phyloP scores from a whole-genome alignment of 2,797 vertebrate species.

The Momotus momota region DNA sequence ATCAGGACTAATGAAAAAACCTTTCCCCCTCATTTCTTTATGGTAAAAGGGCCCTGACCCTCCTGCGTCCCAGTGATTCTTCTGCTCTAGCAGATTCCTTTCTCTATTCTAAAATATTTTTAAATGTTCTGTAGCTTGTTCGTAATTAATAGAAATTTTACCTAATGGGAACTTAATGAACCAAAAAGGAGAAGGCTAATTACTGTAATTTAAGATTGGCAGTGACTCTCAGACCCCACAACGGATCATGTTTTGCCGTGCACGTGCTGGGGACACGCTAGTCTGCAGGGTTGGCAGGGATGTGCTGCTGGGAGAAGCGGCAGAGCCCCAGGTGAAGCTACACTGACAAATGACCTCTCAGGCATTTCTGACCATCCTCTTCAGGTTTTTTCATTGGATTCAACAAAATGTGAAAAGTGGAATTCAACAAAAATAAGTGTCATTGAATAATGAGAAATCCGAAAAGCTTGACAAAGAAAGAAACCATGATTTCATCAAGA shows the following conservation, averaged over 20 bases:
- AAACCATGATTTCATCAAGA: fast-evolving
- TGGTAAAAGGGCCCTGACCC: background rate
- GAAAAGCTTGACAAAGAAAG: background rate
- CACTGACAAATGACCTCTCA: background rate
- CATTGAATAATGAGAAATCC: background rate
- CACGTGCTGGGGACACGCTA: background rate
- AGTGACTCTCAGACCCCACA: slow-evolving; percentile 5
- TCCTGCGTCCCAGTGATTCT: fast-evolving
- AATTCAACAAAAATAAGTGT: background rate
- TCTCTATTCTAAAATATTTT: background rate
- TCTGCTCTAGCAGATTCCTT: background rate
- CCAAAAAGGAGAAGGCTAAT: slow-evolving; percentile 59
- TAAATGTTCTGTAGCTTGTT: slow-evolving; percentile 17
- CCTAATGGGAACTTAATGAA: slow-evolving; percentile 66
- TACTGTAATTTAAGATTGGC: slow-evolving; percentile 54
- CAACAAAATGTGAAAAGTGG: no score
- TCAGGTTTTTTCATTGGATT: background rate
- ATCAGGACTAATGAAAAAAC: background rate
- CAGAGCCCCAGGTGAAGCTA: background rate
- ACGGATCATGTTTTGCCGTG: background rate
- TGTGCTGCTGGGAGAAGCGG: fast-evolving
- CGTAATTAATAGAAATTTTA: slow-evolving; percentile 65
- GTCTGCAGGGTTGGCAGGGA: background rate
- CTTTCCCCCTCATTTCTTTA: background rate
- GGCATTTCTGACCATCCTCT: background rate